Evolutionary conservation across 1,140 invertebrate genomes (phyloP).

Genomic region (Drosophila sturtevanti): DNA sequence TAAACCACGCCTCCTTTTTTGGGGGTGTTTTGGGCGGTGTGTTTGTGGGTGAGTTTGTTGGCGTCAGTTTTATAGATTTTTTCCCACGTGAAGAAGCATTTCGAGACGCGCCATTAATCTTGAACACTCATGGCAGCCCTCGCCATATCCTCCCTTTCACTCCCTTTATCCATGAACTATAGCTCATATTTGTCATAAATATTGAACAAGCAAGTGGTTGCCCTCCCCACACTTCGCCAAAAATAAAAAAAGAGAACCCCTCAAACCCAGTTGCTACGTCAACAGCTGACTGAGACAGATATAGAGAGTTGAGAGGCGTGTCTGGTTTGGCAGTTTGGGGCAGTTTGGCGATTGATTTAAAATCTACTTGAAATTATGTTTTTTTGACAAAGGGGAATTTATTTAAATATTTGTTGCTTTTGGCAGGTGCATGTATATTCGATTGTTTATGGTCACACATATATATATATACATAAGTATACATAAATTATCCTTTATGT

Average conservation of each 20-base stretch:
- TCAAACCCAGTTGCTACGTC: not conserved
- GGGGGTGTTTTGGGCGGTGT: slow-evolving; percentile 24
- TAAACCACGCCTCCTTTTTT: slow-evolving; percentile 1
- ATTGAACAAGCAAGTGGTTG: slow-evolving; percentile 63
- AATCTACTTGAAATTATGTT: slow-evolving; percentile 68
- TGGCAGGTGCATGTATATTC: slow-evolving; percentile 54
- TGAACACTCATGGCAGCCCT: slow-evolving; percentile 43
- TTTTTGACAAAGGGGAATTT: slow-evolving; percentile 59
- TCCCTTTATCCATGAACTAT: not conserved
- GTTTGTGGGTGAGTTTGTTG: slow-evolving; percentile 9
- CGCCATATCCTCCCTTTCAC: slow-evolving; percentile 14
- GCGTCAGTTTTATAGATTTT: slow-evolving; percentile 59
- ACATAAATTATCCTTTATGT: slow-evolving; percentile 30
- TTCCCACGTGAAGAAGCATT: slow-evolving; percentile 62
- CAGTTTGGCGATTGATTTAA: slow-evolving; percentile 69
- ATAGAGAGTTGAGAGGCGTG: slow-evolving; percentile 23
- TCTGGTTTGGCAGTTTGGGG: not conserved
- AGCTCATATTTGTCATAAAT: slow-evolving; percentile 66
- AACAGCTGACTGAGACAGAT: slow-evolving; percentile 22
- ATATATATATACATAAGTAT: slow-evolving; percentile 27
- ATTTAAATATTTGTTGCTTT: slow-evolving; percentile 55
- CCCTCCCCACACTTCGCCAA: not conserved
- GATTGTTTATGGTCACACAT: slow-evolving; percentile 46
- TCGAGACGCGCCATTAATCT: slow-evolving; percentile 65
- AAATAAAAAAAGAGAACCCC: not conserved